Base-by-base conservation (phyloP, 2,113 vertebrate genomes). In the Scolopax mira region DNA sequence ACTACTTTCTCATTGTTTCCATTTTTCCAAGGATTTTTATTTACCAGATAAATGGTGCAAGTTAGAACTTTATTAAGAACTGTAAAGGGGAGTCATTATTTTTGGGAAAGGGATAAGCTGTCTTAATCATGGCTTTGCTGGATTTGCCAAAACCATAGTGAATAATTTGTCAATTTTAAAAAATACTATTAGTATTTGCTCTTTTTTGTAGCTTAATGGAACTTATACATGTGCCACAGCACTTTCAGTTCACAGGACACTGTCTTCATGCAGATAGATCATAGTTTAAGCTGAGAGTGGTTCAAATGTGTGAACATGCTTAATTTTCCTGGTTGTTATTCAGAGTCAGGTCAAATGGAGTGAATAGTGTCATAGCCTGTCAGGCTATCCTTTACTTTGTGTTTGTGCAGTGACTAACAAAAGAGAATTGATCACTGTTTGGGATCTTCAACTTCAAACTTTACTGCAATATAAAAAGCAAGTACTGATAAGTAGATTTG, bases 31-130 rank as follows among this genome's bases (percentile, higher is more conserved):
- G 48, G 44, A 65, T 73, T 94, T 88, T 91, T 65, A 52, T 83
- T 95, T 96, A 81, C 62, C 42, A 66, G 70, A 52, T 85, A 64
- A 54, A 91, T 91, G 67, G 51, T 95, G 49, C 55, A 85, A 79
- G 57, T 72, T 86, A 41, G 69, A 73, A 66, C 44, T 79, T 86
- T 37, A 41, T 79, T 58, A 58, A 64, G n/a, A 79, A 11, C 51
- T 85, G 22, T 17, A 80, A 74, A 9, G 33, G 61, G 23, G 3
- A 55, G 54, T 88, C 79, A 25, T 44, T 51, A 51, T 44, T 35
- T 84, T 54, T 11, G 17, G 25, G n/a, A 69, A 79, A 78, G 11
- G 18, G n/a, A 31, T 7, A 1, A 1, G 25, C 42, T 78, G 8
- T 62, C 8, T 82, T 79, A 89, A 67, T 75, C 28, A 6, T 28